phyloP scores from a whole-genome alignment of 2,797 vertebrate species.

The Phoxinus dragarum region DNA sequence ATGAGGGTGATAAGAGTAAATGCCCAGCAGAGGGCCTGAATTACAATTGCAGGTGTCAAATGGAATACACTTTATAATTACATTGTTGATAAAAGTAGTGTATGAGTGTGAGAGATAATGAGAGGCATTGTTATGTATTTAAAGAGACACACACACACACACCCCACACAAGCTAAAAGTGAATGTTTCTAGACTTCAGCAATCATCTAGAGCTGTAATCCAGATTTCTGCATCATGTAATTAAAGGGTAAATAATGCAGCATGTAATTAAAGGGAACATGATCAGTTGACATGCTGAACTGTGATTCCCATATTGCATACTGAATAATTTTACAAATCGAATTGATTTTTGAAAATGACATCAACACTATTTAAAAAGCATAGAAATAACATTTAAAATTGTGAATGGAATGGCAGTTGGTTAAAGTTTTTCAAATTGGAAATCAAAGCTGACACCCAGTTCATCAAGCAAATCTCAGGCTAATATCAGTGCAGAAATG shows the following conservation, averaged over 20 bases:
- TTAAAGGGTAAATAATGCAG: constrained; percentile 27
- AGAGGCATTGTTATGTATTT: constrained; percentile 60
- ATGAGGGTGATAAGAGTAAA: constrained; percentile 74
- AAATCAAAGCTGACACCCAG: constrained; percentile 45
- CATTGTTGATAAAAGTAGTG: constrained; percentile 24
- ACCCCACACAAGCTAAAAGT: neutral
- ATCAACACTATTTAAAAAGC: constrained; percentile 11
- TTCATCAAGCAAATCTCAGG: constrained; percentile 6
- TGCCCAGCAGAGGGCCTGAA: constrained; percentile 69
- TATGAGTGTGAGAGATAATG: constrained; percentile 51
- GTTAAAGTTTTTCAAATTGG: constrained; percentile 3
- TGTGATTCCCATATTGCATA: constrained; percentile 25
- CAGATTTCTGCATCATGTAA: constrained; percentile 26
- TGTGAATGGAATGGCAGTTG: neutral
- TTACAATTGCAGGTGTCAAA: constrained; percentile 77
- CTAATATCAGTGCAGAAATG: constrained; percentile 29
- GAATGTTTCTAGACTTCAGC: neutral
- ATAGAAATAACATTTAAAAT: neutral
- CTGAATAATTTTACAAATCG: neutral
- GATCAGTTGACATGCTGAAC: constrained; percentile 28
- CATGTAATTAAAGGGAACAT: constrained; percentile 34
- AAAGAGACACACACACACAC: constrained; percentile 20
- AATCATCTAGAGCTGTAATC: constrained; percentile 20
- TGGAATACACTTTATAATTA: constrained; percentile 71
- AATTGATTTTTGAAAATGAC: constrained; percentile 5